Conservation (phyloP, 2,797 vertebrate genomes). For the Pseudocheirus occidentalis region DNA sequence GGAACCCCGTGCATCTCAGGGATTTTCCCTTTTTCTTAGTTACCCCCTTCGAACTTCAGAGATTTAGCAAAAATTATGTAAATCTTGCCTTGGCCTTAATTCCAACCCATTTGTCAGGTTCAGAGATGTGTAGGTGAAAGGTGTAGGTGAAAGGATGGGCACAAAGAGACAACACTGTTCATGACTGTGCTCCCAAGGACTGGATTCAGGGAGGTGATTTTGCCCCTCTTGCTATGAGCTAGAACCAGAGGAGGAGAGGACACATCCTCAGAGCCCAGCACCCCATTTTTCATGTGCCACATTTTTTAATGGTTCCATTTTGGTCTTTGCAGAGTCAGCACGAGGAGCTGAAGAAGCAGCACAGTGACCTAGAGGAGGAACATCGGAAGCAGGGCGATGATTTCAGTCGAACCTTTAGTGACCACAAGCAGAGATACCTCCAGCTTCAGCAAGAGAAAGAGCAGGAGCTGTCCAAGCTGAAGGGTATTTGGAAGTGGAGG, state of each 20-base stretch:
- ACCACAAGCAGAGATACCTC: constrained; percentile 91
- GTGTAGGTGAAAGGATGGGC: background rate
- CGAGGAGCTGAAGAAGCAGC: constrained; percentile 95
- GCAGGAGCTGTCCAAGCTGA: constrained; percentile 91
- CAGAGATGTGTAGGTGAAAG: background rate
- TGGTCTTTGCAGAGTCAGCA: constrained; percentile 92
- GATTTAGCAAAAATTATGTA: constrained; percentile 20
- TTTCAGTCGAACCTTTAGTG: constrained; percentile 89
- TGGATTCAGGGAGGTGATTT: background rate
- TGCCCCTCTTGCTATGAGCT: background rate
- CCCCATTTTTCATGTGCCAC: background rate
- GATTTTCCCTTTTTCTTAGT: background rate
- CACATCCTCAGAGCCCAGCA: no score
- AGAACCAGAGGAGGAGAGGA: background rate
- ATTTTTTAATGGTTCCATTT: background rate
- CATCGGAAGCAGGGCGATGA: constrained; percentile 93
- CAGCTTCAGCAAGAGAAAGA: constrained; percentile 93
- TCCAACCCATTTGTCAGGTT: background rate
- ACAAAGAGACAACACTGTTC: background rate
- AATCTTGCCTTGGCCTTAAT: background rate
- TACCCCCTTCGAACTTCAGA: background rate
- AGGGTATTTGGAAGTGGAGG: constrained; percentile 87
- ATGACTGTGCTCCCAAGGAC: background rate
- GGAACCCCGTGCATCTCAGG: background rate
- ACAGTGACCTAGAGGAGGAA: constrained; percentile 91